Evolutionary conservation across 23 tunicate genomes (phyloP).

Genomic region (Diplosoma virens): DNA sequence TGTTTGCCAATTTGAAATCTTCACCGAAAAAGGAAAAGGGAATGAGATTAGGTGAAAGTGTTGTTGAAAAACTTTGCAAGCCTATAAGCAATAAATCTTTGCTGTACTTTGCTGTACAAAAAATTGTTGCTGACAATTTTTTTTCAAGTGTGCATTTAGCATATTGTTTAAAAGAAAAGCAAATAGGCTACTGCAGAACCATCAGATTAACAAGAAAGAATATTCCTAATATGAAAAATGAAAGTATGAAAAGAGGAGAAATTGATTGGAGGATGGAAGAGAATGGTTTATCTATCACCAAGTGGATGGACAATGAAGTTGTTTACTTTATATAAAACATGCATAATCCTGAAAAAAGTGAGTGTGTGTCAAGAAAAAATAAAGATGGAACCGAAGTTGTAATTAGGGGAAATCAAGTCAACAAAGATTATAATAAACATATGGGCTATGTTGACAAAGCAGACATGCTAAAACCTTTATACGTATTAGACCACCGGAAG

Average conservation of each 20-base stretch:
- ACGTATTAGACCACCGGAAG: not conserved
- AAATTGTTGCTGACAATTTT: conserved; percentile 20
- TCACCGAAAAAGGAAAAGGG: not conserved
- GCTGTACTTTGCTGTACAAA: too few species aligned
- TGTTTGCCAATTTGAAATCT: not conserved
- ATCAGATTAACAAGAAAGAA: not conserved
- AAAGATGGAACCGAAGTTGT: conserved; percentile 2
- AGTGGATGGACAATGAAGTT: conserved; percentile 17
- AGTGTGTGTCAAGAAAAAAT: conserved; percentile 3
- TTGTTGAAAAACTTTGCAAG: not conserved
- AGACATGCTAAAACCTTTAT: conserved; percentile 11
- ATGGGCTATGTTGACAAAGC: conserved; percentile 22
- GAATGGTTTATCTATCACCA: conserved; percentile 10
- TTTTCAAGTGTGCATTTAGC: conserved; percentile 4
- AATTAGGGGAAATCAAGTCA: conserved; percentile 2
- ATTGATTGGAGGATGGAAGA: conserved; percentile 14
- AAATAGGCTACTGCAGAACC: conserved; percentile 10
- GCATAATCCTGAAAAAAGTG: not conserved
- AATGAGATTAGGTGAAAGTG: conserved; percentile 11
- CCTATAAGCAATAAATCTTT: not conserved
- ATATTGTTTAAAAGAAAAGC: not conserved
- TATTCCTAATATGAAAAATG: conserved; percentile 11
- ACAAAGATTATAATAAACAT: conserved; percentile 24
- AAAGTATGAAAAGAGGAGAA: conserved; percentile 19
- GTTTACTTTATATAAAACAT: conserved; percentile 15